Evolutionary conservation across 2,888 invertebrate genomes (phyloP).

Genomic region (Heliconius sara): DNA sequence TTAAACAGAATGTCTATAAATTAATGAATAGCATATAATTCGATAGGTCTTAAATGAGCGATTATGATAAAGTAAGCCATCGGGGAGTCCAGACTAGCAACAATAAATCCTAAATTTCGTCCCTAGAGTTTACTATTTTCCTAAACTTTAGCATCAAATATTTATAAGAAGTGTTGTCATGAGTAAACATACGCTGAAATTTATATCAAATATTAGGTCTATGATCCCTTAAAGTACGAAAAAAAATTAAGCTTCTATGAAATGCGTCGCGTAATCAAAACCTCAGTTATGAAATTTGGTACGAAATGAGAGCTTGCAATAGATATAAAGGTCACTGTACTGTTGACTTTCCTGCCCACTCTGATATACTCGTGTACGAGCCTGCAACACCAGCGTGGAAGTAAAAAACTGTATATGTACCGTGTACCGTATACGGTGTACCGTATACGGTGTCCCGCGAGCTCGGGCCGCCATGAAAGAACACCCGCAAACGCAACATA

Average conservation of each 20-base stretch:
- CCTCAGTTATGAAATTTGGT: too few relatives aligned
- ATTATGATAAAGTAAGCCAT: conserved; percentile 3
- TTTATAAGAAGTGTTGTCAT: not conserved
- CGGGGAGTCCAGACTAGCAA: not conserved
- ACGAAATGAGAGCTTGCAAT: too few relatives aligned
- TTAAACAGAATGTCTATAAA: not conserved
- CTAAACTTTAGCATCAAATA: not conserved
- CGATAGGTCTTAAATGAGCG: not conserved
- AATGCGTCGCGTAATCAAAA: too few relatives aligned
- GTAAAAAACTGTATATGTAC: not conserved
- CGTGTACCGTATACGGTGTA: not conserved
- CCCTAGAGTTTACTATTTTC: not conserved
- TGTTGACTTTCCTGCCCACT: too few relatives aligned
- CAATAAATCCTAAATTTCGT: not conserved
- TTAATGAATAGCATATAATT: conserved; percentile 7
- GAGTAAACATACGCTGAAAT: too few relatives aligned
- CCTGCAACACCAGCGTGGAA: too few relatives aligned
- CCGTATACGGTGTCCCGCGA: not conserved
- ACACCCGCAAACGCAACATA: conserved; percentile 2
- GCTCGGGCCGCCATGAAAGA: not conserved
- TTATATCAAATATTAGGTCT: too few relatives aligned
- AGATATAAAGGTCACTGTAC: too few relatives aligned
- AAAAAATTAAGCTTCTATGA: too few relatives aligned
- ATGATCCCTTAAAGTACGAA: too few relatives aligned
- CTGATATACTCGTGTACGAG: too few relatives aligned